Conservation (phyloP, 2,888 invertebrate species). For the Chloroclystis v-ata region DNA sequence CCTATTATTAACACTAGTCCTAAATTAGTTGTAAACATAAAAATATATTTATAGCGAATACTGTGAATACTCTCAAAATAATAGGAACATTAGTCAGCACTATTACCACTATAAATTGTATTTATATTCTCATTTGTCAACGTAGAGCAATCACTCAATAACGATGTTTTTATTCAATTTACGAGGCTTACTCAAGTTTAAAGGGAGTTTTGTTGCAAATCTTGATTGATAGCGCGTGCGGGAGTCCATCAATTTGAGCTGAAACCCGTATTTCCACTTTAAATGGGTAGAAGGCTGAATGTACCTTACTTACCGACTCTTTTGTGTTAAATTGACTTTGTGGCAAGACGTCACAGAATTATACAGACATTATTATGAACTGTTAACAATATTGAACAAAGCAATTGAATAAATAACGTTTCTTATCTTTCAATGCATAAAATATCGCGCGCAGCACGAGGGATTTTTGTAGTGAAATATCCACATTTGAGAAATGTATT, state of each 20-base stretch:
- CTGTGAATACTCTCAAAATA: conserved; percentile 1
- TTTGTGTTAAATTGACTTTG: conserved; percentile 24
- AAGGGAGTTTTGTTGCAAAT: conserved; percentile 57
- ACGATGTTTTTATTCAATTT: conserved; percentile 64
- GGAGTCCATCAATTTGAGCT: conserved; percentile 57
- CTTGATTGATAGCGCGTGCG: conserved; percentile 69
- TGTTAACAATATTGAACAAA: too few species aligned
- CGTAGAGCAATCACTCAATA: conserved; percentile 26
- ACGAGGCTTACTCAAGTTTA: conserved; percentile 51
- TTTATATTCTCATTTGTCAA: conserved; percentile 25
- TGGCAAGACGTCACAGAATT: neutral
- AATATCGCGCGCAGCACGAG: too few species aligned
- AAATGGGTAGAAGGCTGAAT: conserved; percentile 37
- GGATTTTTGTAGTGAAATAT: too few species aligned
- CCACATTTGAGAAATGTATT: too few species aligned
- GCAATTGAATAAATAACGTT: too few species aligned
- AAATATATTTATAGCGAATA: too few species aligned
- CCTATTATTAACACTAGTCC: too few species aligned
- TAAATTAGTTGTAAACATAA: too few species aligned
- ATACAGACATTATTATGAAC: too few species aligned
- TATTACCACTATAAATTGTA: conserved; percentile 12
- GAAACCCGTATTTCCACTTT: conserved; percentile 58
- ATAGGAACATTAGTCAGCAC: conserved; percentile 6
- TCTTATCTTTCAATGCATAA: too few species aligned
- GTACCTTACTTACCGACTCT: conserved; percentile 16